Percentiles rank a stretch among this genome's conserved stretches.
Evolutionary conservation across 2,888 invertebrate genomes (phyloP).

Genomic region (Epinotia brunnichana): DNA sequence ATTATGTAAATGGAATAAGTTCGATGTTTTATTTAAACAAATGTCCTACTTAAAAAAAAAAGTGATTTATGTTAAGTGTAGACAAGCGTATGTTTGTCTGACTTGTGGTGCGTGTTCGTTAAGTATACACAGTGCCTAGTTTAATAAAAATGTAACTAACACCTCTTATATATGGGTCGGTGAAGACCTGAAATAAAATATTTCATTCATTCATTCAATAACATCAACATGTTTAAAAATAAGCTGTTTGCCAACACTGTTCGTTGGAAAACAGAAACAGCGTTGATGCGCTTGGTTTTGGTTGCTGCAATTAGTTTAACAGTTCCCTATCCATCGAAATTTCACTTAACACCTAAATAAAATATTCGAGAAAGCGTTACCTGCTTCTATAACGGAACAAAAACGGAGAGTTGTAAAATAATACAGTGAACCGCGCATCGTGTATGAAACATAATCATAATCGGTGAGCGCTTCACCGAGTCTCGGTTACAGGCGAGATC

Average conservation of each 20-base stretch:
- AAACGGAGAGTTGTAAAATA: conserved; percentile 51
- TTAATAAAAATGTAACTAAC: too few relatives aligned
- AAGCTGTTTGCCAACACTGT: too few relatives aligned
- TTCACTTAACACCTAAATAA: conserved; percentile 42
- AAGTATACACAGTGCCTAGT: too few relatives aligned
- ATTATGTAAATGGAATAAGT: not conserved
- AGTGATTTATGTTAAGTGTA: not conserved
- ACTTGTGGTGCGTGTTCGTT: not conserved
- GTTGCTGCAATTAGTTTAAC: not conserved
- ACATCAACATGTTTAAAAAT: too few relatives aligned
- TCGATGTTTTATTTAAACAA: not conserved
- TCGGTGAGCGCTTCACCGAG: conserved; percentile 50
- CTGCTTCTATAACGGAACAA: conserved; percentile 51
- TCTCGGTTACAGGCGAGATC: conserved; percentile 63
- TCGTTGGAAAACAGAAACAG: not conserved
- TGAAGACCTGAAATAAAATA: too few relatives aligned
- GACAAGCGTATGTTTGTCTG: not conserved
- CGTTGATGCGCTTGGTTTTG: too few relatives aligned
- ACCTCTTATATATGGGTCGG: too few relatives aligned
- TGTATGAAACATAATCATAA: conserved; percentile 67
- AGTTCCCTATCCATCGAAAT: not conserved
- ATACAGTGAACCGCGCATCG: conserved; percentile 49
- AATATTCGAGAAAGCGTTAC: conserved; percentile 45
- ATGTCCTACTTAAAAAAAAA: not conserved
- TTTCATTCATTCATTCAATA: too few relatives aligned